Percentiles rank a stretch among this genome's conserved stretches.
Conservation (phyloP, 2,888 invertebrate genomes). For the Rhamphomyia laevipes region DNA sequence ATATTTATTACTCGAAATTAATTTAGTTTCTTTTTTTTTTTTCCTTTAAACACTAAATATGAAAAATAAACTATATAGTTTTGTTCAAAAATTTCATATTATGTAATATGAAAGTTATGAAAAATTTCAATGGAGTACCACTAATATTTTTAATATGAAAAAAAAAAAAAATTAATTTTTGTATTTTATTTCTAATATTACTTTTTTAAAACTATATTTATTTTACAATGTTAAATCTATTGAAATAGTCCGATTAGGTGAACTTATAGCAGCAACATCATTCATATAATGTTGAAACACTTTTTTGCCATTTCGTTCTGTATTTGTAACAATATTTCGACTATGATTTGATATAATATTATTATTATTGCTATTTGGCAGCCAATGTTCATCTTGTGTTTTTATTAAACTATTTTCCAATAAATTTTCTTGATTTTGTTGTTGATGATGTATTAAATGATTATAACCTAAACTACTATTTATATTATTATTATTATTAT, state of each 20-base stretch:
- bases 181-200: too few species aligned
- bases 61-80: too few species aligned
- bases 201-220: background rate
- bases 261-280: constrained; percentile 12
- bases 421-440: constrained; percentile 29
- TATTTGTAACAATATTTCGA: constrained; percentile 21
- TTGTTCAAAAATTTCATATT: too few species aligned
- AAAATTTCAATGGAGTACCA: too few species aligned
- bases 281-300: background rate
- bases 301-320: constrained; percentile 16
- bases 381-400: constrained; percentile 5
- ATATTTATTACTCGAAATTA: too few species aligned
- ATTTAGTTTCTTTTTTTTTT: too few species aligned
- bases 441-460: constrained; percentile 1
- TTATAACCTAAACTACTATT: constrained; percentile 10
- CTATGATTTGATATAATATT: constrained; percentile 12
- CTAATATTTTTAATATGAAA: too few species aligned
- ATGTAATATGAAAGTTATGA: too few species aligned
- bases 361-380: constrained; percentile 9
- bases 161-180: too few species aligned
- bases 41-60: too few species aligned
- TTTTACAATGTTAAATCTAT: constrained; percentile 34
- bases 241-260: constrained; percentile 29
- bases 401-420: constrained; percentile 12
- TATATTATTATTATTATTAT: constrained; percentile 17